These are phyloP conservation scores for Perognathus longimembris DNA, from an alignment of 2,113 vertebrate species.

Conservation along the genomic window DNA sequence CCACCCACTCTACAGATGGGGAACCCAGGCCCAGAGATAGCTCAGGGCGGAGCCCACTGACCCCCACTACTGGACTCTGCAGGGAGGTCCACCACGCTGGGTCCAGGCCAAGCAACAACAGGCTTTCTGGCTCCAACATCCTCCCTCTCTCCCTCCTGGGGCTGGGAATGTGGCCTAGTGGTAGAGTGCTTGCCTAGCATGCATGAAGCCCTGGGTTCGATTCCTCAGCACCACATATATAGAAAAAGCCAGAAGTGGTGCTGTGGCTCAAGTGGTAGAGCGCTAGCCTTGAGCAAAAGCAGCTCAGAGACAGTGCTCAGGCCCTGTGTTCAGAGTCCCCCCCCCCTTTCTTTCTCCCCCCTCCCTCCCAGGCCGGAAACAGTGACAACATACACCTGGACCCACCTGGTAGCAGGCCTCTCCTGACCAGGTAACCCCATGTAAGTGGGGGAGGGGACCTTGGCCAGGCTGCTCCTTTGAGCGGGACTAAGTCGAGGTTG, in stretches of 20 bases:
- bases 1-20: conserved; percentile 8
- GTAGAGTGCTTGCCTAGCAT: too few species aligned
- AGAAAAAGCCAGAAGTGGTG: too few species aligned
- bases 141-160: not conserved
- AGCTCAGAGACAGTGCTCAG: too few species aligned
- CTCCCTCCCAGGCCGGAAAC: not conserved
- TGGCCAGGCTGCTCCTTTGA: not conserved
- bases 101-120: not conserved
- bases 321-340: too few species aligned
- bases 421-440: not conserved
- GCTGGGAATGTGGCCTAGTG: too few species aligned
- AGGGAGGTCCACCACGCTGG: not conserved
- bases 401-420: not conserved
- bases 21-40: conserved; percentile 45
- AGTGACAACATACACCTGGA: not conserved
- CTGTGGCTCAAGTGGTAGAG: too few species aligned
- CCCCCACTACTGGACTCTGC: not conserved
- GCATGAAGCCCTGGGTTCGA: too few species aligned
- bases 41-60: not conserved
- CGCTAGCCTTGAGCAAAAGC: too few species aligned
- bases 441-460: not conserved
- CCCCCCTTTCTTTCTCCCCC: not conserved
- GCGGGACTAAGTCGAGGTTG: not conserved
- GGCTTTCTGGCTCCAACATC: not conserved
- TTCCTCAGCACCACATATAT: too few species aligned